A percentile compares a stretch with the other conserved stretches of the same genome.
Conservation (phyloP, 2,797 vertebrate species). For the Scolopax bukidnonensis region DNA sequence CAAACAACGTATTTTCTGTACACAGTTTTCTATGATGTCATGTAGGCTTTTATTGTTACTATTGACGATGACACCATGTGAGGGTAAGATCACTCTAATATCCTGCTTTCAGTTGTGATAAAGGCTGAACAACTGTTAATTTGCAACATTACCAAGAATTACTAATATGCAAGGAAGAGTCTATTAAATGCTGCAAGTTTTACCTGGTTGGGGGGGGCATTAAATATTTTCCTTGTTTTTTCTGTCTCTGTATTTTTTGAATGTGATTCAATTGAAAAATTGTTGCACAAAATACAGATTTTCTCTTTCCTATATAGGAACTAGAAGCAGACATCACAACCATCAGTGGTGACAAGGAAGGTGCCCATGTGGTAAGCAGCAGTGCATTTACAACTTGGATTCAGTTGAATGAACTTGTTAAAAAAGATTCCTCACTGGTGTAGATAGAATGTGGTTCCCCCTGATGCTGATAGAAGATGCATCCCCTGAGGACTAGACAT, state of each 20-base stretch:
- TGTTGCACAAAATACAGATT: not conserved
- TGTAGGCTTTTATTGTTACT: not conserved
- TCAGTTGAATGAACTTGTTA: not conserved
- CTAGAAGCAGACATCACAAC: not conserved
- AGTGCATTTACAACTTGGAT: not conserved
- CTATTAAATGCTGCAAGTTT: not conserved
- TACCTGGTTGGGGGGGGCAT: accelerated
- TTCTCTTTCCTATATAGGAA: not conserved
- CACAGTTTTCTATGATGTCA: not conserved
- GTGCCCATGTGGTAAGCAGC: not conserved
- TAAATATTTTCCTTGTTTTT: not conserved
- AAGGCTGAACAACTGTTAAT: not conserved
- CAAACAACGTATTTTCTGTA: not conserved
- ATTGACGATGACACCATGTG: not conserved
- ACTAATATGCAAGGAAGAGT: not conserved
- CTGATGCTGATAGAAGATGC: not conserved
- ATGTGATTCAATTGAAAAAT: not conserved
- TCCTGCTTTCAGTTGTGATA: not conserved
- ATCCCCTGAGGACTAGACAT: accelerated
- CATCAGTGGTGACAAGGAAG: not conserved
- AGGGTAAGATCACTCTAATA: not conserved
- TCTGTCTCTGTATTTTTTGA: not conserved
- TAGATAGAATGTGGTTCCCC: not conserved
- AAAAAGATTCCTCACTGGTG: not conserved
- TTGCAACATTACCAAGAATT: not conserved